These are phyloP conservation scores for Phrynocephalus vlangalii DNA, from an alignment of 2,797 vertebrate species.

Conservation along the genomic window DNA sequence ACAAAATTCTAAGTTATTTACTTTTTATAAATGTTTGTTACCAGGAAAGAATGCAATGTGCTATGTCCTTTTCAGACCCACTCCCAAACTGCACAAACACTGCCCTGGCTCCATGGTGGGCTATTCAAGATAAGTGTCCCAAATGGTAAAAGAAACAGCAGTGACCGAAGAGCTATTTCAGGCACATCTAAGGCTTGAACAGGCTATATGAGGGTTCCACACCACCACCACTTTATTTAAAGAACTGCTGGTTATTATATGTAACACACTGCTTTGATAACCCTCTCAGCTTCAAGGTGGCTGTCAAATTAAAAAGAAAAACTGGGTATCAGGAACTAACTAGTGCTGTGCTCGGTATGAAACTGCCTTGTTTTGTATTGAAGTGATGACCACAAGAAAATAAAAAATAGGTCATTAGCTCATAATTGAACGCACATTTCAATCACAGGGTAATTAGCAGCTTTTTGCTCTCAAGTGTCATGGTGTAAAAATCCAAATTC, in stretches of 20 bases:
- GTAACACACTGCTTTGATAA: not conserved
- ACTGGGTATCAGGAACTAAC: too few species aligned
- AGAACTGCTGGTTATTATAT: not conserved
- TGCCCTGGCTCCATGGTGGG: not conserved
- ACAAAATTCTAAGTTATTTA: not conserved
- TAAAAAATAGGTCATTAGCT: not conserved
- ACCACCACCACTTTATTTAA: not conserved
- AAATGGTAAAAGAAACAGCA: too few species aligned
- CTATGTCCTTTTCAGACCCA: not conserved
- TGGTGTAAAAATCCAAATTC: too few species aligned
- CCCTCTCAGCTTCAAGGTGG: not conserved
- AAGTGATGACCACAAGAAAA: not conserved
- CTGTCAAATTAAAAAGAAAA: not conserved
- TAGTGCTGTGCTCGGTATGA: not conserved
- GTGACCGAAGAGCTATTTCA: not conserved
- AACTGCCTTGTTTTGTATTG: not conserved
- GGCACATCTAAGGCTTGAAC: not conserved
- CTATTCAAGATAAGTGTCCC: not conserved
- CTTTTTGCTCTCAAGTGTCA: too few species aligned
- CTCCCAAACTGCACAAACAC: not conserved
- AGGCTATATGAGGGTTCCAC: not conserved
- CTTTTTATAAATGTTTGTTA: not conserved
- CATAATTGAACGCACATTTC: not conserved
- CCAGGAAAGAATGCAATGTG: not conserved
- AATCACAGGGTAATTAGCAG: too few species aligned